Conservation (phyloP, 2,797 vertebrate species). For the Lagorchestes hirsutus region DNA sequence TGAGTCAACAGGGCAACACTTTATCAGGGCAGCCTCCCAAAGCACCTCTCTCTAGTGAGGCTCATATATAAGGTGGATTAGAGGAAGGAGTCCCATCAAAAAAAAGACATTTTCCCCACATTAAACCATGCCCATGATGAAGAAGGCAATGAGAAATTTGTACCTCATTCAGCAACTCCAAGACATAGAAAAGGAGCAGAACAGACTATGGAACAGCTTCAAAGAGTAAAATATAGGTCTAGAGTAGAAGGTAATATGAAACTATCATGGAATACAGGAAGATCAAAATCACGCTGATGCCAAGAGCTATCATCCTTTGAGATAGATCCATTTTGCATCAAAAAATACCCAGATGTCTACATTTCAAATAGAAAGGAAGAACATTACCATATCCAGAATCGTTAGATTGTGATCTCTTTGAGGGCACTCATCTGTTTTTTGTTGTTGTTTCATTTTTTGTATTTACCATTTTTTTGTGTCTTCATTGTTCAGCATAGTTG, state of each 20-base stretch:
- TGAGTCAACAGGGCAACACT: not conserved
- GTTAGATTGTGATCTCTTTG: too few relatives aligned
- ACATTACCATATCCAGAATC: conserved; percentile 90
- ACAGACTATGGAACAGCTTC: conserved; percentile 91
- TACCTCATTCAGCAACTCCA: conserved; percentile 91
- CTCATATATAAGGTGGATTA: conserved; percentile 65
- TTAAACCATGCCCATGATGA: conserved; percentile 81
- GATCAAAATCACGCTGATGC: conserved; percentile 90
- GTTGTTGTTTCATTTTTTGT: too few relatives aligned
- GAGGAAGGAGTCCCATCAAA: conserved; percentile 50
- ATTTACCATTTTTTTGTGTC: not conserved
- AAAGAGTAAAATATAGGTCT: conserved; percentile 94
- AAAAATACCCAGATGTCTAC: conserved; percentile 94
- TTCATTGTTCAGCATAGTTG: not conserved
- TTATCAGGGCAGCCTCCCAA: not conserved
- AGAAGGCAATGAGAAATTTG: conserved; percentile 89
- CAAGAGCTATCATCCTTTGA: conserved; percentile 89
- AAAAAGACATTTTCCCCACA: not conserved
- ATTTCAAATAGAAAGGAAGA: conserved; percentile 91
- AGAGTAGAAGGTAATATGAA: conserved; percentile 92
- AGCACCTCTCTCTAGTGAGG: not conserved
- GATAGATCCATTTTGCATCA: conserved; percentile 94
- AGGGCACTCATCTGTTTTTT: not conserved
- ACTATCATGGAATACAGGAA: conserved; percentile 89
- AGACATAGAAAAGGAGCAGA: conserved; percentile 91